Percentiles rank a stretch among this genome's conserved stretches.
Conservation (phyloP, 2,888 invertebrate species). For the Julus scanicus region DNA sequence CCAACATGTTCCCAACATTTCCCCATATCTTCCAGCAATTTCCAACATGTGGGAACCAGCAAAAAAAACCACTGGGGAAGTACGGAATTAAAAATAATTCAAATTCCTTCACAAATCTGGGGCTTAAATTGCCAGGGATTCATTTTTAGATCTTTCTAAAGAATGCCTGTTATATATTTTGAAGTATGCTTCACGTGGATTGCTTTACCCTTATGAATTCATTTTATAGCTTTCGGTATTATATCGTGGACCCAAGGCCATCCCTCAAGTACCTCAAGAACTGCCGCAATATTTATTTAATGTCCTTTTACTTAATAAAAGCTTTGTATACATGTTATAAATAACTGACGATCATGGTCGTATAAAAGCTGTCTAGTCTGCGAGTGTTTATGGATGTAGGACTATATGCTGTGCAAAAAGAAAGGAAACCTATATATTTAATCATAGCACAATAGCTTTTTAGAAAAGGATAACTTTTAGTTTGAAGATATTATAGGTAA, state of each 20-base stretch:
- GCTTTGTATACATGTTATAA: neutral
- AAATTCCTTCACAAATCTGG: neutral
- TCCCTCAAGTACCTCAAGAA: neutral
- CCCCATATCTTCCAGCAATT: too few species aligned
- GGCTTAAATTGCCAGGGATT: neutral
- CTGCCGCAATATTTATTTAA: constrained; percentile 27
- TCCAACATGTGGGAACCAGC: too few species aligned
- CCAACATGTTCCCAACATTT: too few species aligned
- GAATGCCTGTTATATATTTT: neutral
- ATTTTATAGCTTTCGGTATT: neutral
- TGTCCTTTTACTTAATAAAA: neutral
- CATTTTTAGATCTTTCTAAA: neutral
- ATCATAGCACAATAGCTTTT: too few species aligned
- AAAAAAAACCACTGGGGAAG: too few species aligned
- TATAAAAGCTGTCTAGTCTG: constrained; percentile 6
- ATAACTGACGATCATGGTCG: neutral
- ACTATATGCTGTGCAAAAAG: too few species aligned
- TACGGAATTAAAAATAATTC: neutral
- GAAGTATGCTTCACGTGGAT: neutral
- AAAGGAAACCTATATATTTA: too few species aligned
- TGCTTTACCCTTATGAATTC: neutral
- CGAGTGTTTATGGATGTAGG: neutral
- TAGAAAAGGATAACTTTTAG: too few species aligned
- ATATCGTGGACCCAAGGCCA: neutral
- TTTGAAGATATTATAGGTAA: too few species aligned